Base-by-base conservation (phyloP, 2,888 invertebrate species). In the Zygogramma bicolorata region DNA sequence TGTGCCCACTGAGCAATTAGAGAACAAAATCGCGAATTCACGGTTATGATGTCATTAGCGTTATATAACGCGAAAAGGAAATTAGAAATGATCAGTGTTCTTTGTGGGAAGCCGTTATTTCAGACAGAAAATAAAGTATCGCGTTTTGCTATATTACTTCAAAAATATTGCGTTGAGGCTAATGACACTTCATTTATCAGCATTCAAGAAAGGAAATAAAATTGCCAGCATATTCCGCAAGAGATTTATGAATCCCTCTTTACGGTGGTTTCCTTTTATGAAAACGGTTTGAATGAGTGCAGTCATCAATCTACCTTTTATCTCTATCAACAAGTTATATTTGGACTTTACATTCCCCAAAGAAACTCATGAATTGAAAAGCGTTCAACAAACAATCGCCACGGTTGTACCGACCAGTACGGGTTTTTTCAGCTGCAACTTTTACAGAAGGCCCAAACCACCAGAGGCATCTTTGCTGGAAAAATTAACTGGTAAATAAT, bases 131-230 rank as follows among this genome's bases (percentile, higher is more conserved):
- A 53, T 53, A 5, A 53, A 53, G 53, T 53, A 53, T 53, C n/a
- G n/a, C 53, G 13, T 3, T 53, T 53, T 27, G 27, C 27, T 42
- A 18, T 18, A 42, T 42, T 42, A 6, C 42, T 6, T 25, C 53
- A n/a, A 53, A 53, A 53, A 53, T 53, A 27, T 53, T 27, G n/a
- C 53, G n/a, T 10, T 25, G 27, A n/a, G n/a, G 53, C 22, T 53
- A 53, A 53, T 53, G 53, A n/a, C 53, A 13, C 25, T 53, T 22
- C 53, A 53, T 53, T 53, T 27, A 53, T 53, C 53, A 53, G 53
- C 53, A 25, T 53, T 25, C 53, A 25, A 27, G 25, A 6, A 25
- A 27, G 25, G 53, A 53, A 53, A 53, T 27, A 53, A 27, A 53
- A 53, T 27, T 53, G 27, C 53, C 25, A 8, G 53, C 25, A 27